Base-by-base conservation (phyloP, 2,113 vertebrate genomes). In the Conger conger region DNA sequence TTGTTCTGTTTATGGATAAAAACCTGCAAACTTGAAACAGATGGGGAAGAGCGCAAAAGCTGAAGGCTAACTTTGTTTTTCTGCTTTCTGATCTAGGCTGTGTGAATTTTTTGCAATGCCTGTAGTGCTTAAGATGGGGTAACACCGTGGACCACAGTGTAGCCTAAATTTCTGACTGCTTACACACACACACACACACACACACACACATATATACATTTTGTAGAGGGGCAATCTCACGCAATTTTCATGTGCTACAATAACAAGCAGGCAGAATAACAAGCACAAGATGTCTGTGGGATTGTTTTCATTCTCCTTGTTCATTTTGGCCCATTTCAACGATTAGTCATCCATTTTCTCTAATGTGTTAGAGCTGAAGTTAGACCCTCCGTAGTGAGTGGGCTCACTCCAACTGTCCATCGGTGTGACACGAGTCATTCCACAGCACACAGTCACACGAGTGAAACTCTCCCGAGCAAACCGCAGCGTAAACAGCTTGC, bases 391-490 rank as follows among this genome's bases (percentile, higher is more conserved):
- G 68, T 5, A 33, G 23, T 63, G 57, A 63, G 57, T 33, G 68
- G n/a, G 68, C 13, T 33, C 8, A 1, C 9, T 63, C 50, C 80
- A 35, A 73, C 68, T 73, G n/a, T 73, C 68, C 27, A 2, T 73
- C n/a, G 33, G 18, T 18, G 20, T 18, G 50, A 53, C 50, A 53
- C 16, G n/a, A 6, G 27, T 73, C 68, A 73, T 92, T 91, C 92
- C 92, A 92, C 87, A 81, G 91, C 33, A 30, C 68, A 73, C n/a
- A 27, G 68, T 27, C 27, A 63, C 27, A 63, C 27, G 20, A 63
- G 20, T 27, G 57, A 4, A 27, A 27, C 20, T 73, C 68, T 73
- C 68, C 30, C 33, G 27, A 73, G 11, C n/a, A 73, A 73, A 17
- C n/a, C 2, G 68, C 13, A 9, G n/a, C 30, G 68, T 33, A 33